Conservation (phyloP, 2,113 vertebrate genomes). For the Nesoenas mayeri region DNA sequence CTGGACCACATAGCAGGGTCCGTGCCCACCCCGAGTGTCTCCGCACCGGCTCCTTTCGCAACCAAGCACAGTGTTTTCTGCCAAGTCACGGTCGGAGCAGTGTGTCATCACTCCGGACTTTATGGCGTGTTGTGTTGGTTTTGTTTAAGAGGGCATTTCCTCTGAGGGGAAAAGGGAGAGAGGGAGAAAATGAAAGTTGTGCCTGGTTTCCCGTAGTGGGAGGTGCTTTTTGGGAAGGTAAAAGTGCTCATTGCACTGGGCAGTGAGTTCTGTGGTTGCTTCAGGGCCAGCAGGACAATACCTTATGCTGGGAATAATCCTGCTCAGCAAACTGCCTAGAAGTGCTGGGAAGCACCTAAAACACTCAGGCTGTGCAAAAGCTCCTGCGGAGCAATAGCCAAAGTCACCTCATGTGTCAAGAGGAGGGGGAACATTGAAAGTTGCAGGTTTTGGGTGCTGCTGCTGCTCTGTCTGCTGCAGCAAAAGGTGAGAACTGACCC, state of each 20-base stretch:
- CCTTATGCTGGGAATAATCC: not conserved
- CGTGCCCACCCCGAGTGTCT: not conserved
- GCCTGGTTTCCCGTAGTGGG: not conserved
- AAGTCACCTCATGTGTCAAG: rapidly evolving
- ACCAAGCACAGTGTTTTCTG: rapidly evolving
- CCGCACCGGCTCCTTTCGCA: not conserved
- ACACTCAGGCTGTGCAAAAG: not conserved
- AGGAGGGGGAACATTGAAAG: rapidly evolving
- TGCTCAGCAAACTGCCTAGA: not conserved
- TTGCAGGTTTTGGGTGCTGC: not conserved
- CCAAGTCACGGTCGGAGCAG: not conserved
- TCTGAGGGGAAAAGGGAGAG: not conserved
- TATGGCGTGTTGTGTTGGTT: rapidly evolving
- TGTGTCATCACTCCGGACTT: not conserved
- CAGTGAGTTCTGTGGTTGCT: not conserved
- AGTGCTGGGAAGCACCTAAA: not conserved
- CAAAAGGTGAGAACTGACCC: not conserved
- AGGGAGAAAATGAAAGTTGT: constrained; percentile 11
- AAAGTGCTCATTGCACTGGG: not conserved
- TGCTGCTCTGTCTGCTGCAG: rapidly evolving
- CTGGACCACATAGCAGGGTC: not conserved
- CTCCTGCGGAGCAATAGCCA: rapidly evolving
- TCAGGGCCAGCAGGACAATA: not conserved
- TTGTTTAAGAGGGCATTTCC: not conserved
- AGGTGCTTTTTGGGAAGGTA: not conserved